Evolutionary conservation across 53 echinoderm and acorn worm species (phyloP).

Genomic region (Astropecten irregularis): DNA sequence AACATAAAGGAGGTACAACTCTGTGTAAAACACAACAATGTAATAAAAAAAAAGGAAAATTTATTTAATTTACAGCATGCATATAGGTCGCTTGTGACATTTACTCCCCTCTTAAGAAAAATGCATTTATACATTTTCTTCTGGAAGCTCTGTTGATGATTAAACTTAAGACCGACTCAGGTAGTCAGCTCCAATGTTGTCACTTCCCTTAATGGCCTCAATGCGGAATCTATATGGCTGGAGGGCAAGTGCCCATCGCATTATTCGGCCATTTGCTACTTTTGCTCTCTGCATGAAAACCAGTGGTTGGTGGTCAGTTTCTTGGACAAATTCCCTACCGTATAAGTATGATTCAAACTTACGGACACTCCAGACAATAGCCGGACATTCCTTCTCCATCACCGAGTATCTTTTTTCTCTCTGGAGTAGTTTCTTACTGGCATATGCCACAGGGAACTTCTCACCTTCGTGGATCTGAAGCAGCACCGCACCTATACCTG

Average conservation of each 20-base stretch:
- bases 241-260: slow-evolving; percentile 42
- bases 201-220: slow-evolving; percentile 17
- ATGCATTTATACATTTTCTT: too few relatives aligned
- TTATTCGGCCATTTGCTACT: slow-evolving; percentile 10
- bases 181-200: slow-evolving; percentile 51
- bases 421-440: slow-evolving; percentile 18
- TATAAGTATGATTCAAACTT: slow-evolving; percentile 28
- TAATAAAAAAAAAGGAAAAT: too few relatives aligned
- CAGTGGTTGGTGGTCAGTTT: slow-evolving; percentile 45
- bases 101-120: too few relatives aligned
- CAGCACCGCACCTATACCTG: slow-evolving; percentile 26
- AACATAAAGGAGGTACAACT: too few relatives aligned
- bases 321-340: neutral
- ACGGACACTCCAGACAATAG: slow-evolving; percentile 11
- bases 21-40: too few relatives aligned
- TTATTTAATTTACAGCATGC: too few relatives aligned
- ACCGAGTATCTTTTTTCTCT: slow-evolving; percentile 28
- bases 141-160: too few relatives aligned
- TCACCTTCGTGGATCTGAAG: slow-evolving; percentile 30
- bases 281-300: slow-evolving; percentile 29
- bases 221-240: slow-evolving; percentile 20
- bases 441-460: slow-evolving; percentile 40
- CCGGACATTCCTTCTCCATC: too few relatives aligned
- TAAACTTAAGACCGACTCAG: too few relatives aligned
- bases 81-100: neutral